Base-by-base conservation (phyloP, 2,797 vertebrate genomes). In the Lacerta bilineata region DNA sequence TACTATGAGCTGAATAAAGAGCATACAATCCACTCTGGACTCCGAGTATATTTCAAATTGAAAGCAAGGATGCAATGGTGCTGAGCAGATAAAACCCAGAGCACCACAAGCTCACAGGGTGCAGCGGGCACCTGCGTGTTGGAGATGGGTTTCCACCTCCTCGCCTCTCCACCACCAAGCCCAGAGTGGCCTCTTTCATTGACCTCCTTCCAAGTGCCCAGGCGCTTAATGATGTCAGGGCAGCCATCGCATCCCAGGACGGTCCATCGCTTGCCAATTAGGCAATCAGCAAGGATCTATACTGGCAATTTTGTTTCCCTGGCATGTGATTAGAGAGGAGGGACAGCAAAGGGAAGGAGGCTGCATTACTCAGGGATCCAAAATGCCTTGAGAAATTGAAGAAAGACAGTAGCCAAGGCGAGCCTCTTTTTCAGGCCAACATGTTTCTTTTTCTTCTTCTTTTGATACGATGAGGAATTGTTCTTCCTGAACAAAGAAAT, bases 161-260 rank as follows among this genome's bases (percentile, higher is more conserved):
- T 50, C 36, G 4, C 20, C 17, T 33, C 50, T 55, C 7, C 8
- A 50, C n/a, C 43, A 8, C 13, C 43, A 33, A 23, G 11, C 17
- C 20, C 8, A 25, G 5, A 13, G n/a, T 27, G 41, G 71, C 23
- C 3, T 80, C 15, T 66, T 76, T 8, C 18, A 11, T 75, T 36
- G 83, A 41, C 50, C 86, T 39, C n/a, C 25, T 89, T 82, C 46
- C 71, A n/a, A 59, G 78, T 9, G 39, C 17, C 55, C 64, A 68
- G 39, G 15, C 10, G 43, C 43, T 64, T 15, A 75, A 64, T 61
- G 71, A 61, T 50, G 50, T 50, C 50, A 50, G 55, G 43, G 18
- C 20, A 8, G 66, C 27, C 50, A 18, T 59, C 39, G 39, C 46
- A 29, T 15, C 41, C 33, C 33, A 33, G 4, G 41, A 33, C 2